Base-by-base conservation (phyloP, 1,140 invertebrate genomes). In the Wasmannia auropunctata region DNA sequence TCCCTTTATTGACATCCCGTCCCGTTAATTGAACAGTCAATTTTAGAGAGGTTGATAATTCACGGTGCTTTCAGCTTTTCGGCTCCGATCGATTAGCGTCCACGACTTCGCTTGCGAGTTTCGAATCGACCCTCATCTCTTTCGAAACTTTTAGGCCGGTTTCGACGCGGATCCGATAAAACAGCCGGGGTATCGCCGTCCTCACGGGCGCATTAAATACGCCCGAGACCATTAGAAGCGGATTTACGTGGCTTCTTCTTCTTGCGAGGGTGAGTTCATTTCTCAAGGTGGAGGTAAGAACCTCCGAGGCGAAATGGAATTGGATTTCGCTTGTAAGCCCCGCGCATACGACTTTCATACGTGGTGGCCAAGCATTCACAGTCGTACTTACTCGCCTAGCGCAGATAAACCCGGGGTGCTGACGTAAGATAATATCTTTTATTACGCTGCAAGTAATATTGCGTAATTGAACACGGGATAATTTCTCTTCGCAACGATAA, bases 241-340 rank as follows among this genome's bases (percentile, higher is more conserved):
- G 79, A 83, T 83, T 83, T 83, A 83, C 79, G 79, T 46, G 37
- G 67, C 65, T 81, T 81, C 79, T 72, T 81, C 79, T 72, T 83
- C 67, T 46, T 46, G 14, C 37, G 51, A 60, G 67, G 14, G 14
- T n/a, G n/a, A 43, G 62, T 80, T 89, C 79, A 86, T 72, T 65
- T 85, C 79, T 40, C 63, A 83, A 67, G 56, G 51, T 19, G n/a
- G n/a, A 22, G 34, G 69, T 75, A 87, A 65, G 31, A 58, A 85
- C 49, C 22, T n/a, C 34, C 40, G 51, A n/a, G 37, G 80, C 37
- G 49, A 86, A 72, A 89, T 83, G 75, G 75, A 89, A 89, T 89
- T 89, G 87, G 70, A 89, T 88, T 76, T 56, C 49, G 16, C 75
- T 86, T 86, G 88, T 86, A 81, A 89, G 70, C 62, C 28, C 31